Conservation (phyloP, 2,888 invertebrate species). For the Tridacna gigas region DNA sequence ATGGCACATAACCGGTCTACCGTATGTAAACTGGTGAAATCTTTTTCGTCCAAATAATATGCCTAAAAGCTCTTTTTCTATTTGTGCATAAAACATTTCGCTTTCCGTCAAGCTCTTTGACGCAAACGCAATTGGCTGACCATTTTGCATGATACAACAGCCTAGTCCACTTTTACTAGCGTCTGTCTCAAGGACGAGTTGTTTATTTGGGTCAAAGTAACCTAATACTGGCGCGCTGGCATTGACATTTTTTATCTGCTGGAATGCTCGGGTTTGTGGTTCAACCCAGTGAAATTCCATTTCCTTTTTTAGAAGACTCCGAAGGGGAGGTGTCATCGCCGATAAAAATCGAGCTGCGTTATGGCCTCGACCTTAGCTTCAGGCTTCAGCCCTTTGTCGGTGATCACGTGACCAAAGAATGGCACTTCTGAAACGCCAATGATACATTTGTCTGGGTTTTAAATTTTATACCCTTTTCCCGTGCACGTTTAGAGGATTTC, state of each 20-base stretch:
- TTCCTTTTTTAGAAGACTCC: conserved; percentile 28
- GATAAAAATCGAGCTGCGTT: too few species aligned
- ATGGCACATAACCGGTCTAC: conserved; percentile 33
- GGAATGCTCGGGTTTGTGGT: conserved; percentile 17
- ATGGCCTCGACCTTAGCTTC: too few species aligned
- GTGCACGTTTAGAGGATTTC: too few species aligned
- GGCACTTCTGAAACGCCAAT: too few species aligned
- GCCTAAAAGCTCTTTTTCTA: conserved; percentile 43
- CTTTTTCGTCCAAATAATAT: conserved; percentile 39
- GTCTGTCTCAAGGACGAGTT: conserved; percentile 30
- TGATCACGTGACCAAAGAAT: too few species aligned
- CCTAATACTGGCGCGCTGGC: neutral
- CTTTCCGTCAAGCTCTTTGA: conserved; percentile 13
- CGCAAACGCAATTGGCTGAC: conserved; percentile 41
- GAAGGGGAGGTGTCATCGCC: conserved; percentile 30
- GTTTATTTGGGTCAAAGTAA: conserved; percentile 1
- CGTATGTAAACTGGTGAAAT: conserved; percentile 39
- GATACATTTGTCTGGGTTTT: too few species aligned
- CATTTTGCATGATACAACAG: conserved; percentile 44
- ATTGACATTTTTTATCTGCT: conserved; percentile 16
- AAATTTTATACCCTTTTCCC: too few species aligned
- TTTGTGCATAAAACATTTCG: conserved; percentile 34
- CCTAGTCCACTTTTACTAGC: conserved; percentile 45
- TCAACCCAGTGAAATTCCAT: conserved; percentile 31
- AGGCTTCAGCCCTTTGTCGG: too few species aligned